Percentiles rank a stretch among this genome's conserved stretches.
phyloP scores from a whole-genome alignment of 2,888 invertebrate genomes.

The Conistra vaccinii region DNA sequence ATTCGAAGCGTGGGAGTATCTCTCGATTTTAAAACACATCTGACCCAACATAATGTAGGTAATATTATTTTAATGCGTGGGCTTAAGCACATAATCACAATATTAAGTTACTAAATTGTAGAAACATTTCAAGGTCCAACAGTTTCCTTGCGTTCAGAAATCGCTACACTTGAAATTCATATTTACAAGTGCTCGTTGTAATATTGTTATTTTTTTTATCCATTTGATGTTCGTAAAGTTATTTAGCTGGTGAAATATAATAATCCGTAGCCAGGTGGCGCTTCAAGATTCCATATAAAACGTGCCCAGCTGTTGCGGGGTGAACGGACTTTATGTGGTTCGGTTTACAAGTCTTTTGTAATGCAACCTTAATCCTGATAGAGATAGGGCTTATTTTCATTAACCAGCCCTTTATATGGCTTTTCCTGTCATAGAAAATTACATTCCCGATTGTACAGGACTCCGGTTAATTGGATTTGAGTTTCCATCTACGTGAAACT shows the following conservation, averaged over 20 bases:
- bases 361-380: conserved; percentile 56
- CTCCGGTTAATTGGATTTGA: conserved; percentile 74
- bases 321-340: conserved; percentile 55
- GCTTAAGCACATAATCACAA: conserved; percentile 51
- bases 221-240: conserved; percentile 14
- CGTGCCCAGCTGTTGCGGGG: conserved; percentile 56
- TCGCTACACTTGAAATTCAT: conserved; percentile 25
- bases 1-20: conserved; percentile 61
- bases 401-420: conserved; percentile 62
- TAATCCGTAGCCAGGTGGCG: conserved; percentile 30
- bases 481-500: conserved; percentile 60
- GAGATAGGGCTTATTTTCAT: conserved; percentile 61
- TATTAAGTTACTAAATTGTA: conserved; percentile 53
- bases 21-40: conserved; percentile 43
- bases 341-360: conserved; percentile 40
- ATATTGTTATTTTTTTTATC: conserved; percentile 25
- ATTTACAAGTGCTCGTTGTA: conserved; percentile 3
- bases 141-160: conserved; percentile 46
- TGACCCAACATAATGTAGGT: conserved; percentile 28
- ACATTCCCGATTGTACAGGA: conserved; percentile 66
- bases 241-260: conserved; percentile 33
- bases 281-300: conserved; percentile 46
- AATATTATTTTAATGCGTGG: conserved; percentile 55
- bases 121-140: conserved; percentile 59
- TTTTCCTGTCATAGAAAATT: conserved; percentile 68